These are phyloP conservation scores for Venturia canescens DNA, from an alignment of 1,140 invertebrate genomes.

Conservation along the genomic window DNA sequence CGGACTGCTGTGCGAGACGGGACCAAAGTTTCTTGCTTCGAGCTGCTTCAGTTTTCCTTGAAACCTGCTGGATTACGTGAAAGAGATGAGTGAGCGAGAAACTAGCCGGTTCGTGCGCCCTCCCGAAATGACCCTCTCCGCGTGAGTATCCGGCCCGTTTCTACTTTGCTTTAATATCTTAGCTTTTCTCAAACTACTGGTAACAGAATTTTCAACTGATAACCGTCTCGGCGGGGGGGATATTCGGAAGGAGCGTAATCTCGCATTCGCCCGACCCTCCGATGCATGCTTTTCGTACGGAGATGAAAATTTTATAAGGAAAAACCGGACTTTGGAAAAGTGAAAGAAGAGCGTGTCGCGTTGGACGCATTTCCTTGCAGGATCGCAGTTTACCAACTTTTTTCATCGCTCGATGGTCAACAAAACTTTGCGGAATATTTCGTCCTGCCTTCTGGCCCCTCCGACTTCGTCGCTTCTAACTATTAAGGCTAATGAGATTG, in stretches of 20 bases:
- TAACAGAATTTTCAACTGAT: slow-evolving; percentile 31
- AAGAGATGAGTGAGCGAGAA: slow-evolving; percentile 12
- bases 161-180: slow-evolving; percentile 32
- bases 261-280: neutral
- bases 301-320: neutral
- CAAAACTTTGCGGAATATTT: neutral
- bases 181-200: slow-evolving; percentile 25
- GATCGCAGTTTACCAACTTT: neutral
- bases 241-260: neutral
- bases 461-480: neutral
- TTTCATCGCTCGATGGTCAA: neutral
- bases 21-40: slow-evolving; percentile 23
- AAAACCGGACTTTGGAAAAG: neutral
- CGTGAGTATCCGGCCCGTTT: neutral
- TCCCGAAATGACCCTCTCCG: too few species aligned
- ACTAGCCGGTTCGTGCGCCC: too few species aligned
- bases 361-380: too few species aligned
- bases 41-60: slow-evolving; percentile 14
- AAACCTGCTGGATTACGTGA: slow-evolving; percentile 9
- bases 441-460: neutral
- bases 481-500: neutral
- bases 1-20: neutral
- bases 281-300: too few species aligned
- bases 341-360: too few species aligned
- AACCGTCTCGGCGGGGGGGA: neutral